Evolutionary conservation across 2,888 invertebrate genomes (phyloP).

Genomic region (Drosophila tanythrix): DNA sequence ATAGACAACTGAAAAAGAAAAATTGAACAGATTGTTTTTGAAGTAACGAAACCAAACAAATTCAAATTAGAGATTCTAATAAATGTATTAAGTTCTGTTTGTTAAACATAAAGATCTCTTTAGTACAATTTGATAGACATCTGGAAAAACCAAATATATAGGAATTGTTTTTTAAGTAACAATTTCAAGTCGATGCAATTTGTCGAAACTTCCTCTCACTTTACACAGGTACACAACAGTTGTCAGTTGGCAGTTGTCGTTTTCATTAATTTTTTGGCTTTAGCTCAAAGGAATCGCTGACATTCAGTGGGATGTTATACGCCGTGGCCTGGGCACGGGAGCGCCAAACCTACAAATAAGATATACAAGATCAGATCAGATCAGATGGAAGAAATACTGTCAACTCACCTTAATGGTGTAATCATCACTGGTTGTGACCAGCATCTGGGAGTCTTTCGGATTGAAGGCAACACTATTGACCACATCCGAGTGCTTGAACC

Average conservation of each 20-base stretch:
- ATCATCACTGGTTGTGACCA: constrained; percentile 94
- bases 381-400: not conserved
- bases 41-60: not conserved
- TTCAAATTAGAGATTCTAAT: not conserved
- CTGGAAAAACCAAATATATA: not conserved
- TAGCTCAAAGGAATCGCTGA: constrained; percentile 77
- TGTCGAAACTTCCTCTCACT: not conserved
- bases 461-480: constrained; percentile 95
- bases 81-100: not conserved
- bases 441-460: constrained; percentile 91
- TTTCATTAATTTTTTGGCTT: constrained; percentile 58
- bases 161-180: constrained; percentile 1
- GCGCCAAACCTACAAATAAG: constrained; percentile 76
- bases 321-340: constrained; percentile 75
- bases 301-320: constrained; percentile 66
- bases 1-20: not conserved
- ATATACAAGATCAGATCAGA: not conserved
- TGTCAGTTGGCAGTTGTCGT: not conserved
- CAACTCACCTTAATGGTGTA: constrained; percentile 88
- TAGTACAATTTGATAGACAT: not conserved
- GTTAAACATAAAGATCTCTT: not conserved
- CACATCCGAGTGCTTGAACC: constrained; percentile 91
- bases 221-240: constrained; percentile 35
- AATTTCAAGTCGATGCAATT: constrained; percentile 1
- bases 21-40: not conserved